Evolutionary conservation across 35 echinoderm and acorn worm species (phyloP).

Genomic region (Heliocidaris tuberculata): DNA sequence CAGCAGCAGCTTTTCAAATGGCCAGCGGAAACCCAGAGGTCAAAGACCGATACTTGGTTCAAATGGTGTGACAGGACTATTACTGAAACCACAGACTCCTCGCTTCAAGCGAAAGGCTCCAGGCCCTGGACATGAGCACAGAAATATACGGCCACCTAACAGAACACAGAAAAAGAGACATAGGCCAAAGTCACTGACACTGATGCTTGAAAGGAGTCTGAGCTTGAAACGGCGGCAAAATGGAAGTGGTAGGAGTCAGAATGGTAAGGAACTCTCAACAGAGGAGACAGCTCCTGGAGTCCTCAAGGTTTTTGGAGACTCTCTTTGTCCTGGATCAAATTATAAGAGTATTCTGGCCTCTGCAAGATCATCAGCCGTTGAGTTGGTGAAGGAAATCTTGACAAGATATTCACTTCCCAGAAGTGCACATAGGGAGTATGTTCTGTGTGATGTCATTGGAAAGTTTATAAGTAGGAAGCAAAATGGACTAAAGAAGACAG

Average conservation of each 20-base stretch:
- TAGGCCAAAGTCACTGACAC: conserved; percentile 56
- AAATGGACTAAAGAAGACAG: not conserved
- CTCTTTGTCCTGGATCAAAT: conserved; percentile 64
- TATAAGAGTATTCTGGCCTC: conserved; percentile 91
- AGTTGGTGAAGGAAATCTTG: conserved; percentile 81
- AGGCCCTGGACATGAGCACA: conserved; percentile 40
- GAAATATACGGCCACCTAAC: conserved; percentile 48
- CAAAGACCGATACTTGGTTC: not conserved
- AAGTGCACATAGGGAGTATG: conserved; percentile 73
- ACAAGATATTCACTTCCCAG: conserved; percentile 70
- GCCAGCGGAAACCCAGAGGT: conserved; percentile 23
- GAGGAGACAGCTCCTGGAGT: conserved; percentile 69
- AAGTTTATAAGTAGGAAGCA: conserved; percentile 40
- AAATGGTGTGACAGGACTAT: conserved; percentile 62
- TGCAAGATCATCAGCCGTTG: conserved; percentile 70
- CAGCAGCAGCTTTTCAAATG: conserved; percentile 49
- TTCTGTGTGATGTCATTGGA: conserved; percentile 94
- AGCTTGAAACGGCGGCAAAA: conserved; percentile 59
- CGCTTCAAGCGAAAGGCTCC: conserved; percentile 66
- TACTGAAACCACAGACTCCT: conserved; percentile 74
- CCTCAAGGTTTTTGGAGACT: conserved; percentile 77
- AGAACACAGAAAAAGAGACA: conserved; percentile 35
- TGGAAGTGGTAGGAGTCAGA: not conserved
- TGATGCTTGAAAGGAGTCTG: conserved; percentile 67
- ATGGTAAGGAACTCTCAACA: conserved; percentile 50